phyloP scores from a whole-genome alignment of 2,888 invertebrate species.

The Chrysina gloriosa region DNA sequence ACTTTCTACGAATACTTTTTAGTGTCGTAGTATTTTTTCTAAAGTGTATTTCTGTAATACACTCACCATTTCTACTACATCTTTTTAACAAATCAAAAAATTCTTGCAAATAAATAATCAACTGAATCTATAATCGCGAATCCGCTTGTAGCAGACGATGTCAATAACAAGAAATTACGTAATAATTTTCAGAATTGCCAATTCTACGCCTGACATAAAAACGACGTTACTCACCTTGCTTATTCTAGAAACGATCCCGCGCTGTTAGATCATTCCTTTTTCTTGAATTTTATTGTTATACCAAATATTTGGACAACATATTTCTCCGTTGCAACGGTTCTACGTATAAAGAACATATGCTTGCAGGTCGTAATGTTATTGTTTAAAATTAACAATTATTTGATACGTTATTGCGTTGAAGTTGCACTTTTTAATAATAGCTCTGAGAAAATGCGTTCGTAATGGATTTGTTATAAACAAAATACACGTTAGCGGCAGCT shows the following conservation, averaged over 20 bases:
- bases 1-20: too few species aligned
- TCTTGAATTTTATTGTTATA: neutral
- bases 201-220: neutral
- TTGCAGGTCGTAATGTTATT: neutral
- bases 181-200: neutral
- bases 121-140: neutral
- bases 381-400: constrained; percentile 3
- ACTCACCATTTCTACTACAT: too few species aligned
- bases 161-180: constrained; percentile 21
- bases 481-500: too few species aligned
- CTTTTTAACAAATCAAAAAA: too few species aligned
- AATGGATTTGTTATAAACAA: too few species aligned
- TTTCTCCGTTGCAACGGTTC: neutral
- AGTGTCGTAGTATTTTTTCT: too few species aligned
- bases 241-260: neutral
- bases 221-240: neutral
- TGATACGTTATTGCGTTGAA: constrained; percentile 12
- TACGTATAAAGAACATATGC: neutral
- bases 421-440: neutral
- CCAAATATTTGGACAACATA: neutral
- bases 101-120: too few species aligned
- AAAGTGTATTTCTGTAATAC: too few species aligned
- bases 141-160: neutral
- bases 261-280: constrained; percentile 1
- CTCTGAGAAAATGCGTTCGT: neutral